Conservation (phyloP, 2,888 invertebrate genomes). For the Lasioglossum morio region DNA sequence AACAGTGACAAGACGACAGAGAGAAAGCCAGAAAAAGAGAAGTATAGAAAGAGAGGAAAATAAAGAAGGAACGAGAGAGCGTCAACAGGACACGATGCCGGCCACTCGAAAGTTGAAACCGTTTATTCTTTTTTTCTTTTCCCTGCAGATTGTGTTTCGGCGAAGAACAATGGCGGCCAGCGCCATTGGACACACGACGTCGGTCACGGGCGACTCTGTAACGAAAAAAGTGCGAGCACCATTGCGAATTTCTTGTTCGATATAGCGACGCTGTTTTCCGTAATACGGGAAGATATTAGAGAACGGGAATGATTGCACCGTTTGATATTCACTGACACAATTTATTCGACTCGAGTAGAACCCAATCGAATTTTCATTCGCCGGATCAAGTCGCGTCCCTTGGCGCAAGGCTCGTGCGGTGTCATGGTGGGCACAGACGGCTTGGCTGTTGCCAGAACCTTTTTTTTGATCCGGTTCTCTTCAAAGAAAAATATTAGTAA, state of each 20-base stretch:
- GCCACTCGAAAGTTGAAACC: constrained; percentile 81
- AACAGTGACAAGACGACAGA: constrained; percentile 51
- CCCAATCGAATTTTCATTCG: neutral
- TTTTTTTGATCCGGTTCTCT: neutral
- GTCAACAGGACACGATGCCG: constrained; percentile 64
- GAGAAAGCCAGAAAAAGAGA: neutral
- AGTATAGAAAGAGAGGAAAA: neutral
- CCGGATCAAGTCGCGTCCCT: neutral
- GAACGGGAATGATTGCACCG: neutral
- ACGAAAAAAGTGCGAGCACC: neutral
- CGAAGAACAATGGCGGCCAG: constrained; percentile 56
- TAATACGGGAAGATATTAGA: neutral
- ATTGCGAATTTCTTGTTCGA: constrained; percentile 29
- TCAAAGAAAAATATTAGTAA: too few relatives aligned
- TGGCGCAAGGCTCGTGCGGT: neutral
- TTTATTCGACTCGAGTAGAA: neutral
- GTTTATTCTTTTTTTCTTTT: constrained; percentile 65
- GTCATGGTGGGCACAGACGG: too few relatives aligned
- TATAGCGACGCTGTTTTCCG: neutral
- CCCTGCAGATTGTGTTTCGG: neutral
- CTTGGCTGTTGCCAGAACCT: neutral
- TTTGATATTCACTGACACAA: constrained; percentile 5
- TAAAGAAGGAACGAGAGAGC: neutral
- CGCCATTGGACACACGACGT: constrained; percentile 30
- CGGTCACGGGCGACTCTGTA: constrained; percentile 10